Evolutionary conservation across 2,797 vertebrate species (phyloP).

Genomic region (Pygocentrus nattereri): DNA sequence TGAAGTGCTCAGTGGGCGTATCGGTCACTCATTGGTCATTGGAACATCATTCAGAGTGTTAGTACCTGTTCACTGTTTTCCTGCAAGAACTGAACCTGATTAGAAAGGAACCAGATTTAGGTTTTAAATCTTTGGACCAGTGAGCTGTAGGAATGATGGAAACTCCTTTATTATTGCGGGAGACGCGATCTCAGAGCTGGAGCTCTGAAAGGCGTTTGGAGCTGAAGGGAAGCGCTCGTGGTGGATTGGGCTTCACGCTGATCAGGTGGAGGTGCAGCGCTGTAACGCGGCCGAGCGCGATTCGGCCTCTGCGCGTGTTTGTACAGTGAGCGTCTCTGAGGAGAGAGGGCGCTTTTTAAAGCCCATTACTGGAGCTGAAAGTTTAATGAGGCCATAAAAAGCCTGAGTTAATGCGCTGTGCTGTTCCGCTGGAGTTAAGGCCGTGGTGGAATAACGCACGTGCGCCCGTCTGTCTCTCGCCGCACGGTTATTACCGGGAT

Average conservation of each 20-base stretch:
- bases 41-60: too few species aligned
- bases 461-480: slow-evolving; percentile 44
- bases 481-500: slow-evolving; percentile 51
- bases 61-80: too few species aligned
- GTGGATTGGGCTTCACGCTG: slow-evolving; percentile 7
- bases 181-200: too few species aligned
- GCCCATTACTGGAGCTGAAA: slow-evolving; percentile 44
- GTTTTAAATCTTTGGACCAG: too few species aligned
- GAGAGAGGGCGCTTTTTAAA: slow-evolving; percentile 47
- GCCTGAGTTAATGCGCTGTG: slow-evolving; percentile 67
- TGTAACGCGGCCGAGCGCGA: background rate
- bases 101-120: too few species aligned
- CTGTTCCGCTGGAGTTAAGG: slow-evolving; percentile 58
- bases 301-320: slow-evolving; percentile 7
- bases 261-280: background rate
- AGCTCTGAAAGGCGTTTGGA: background rate
- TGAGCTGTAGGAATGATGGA: too few species aligned
- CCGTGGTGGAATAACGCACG: slow-evolving; percentile 10
- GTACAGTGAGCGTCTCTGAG: slow-evolving; percentile 24
- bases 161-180: too few species aligned
- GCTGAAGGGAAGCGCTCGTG: too few species aligned
- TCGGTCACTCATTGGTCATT: too few species aligned
- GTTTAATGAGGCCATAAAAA: slow-evolving; percentile 69
- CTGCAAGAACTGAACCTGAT: too few species aligned
- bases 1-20: too few species aligned